Percentiles rank a stretch among this genome's conserved stretches.
phyloP scores from a whole-genome alignment of 2,888 invertebrate genomes.

The Himalopsyche japonica region DNA sequence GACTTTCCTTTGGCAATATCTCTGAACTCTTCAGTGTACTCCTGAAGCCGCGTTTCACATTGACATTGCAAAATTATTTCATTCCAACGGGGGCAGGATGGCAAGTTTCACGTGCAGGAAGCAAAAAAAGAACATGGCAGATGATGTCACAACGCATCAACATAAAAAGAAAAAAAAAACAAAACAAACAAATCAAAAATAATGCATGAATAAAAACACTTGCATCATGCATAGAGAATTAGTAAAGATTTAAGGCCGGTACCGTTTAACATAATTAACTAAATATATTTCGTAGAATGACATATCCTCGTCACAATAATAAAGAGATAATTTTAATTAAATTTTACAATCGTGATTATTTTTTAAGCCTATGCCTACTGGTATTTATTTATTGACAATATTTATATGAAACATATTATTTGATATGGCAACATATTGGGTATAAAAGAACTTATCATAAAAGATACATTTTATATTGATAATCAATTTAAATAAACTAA shows the following conservation, averaged over 20 bases:
- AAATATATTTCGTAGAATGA: too few relatives aligned
- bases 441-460: too few relatives aligned
- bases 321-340: too few relatives aligned
- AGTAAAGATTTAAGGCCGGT: neutral
- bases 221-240: neutral
- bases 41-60: slow-evolving; percentile 58
- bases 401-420: too few relatives aligned
- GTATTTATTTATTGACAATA: too few relatives aligned
- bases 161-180: slow-evolving; percentile 41
- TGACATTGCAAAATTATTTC: neutral
- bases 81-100: slow-evolving; percentile 41
- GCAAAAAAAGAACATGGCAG: slow-evolving; percentile 42
- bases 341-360: too few relatives aligned
- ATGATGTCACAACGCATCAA: slow-evolving; percentile 45
- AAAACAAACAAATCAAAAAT: slow-evolving; percentile 20
- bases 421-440: too few relatives aligned
- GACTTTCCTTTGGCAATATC: slow-evolving; percentile 95
- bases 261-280: too few relatives aligned
- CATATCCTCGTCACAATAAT: too few relatives aligned
- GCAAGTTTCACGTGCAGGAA: slow-evolving; percentile 51
- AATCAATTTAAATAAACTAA: too few relatives aligned
- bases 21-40: slow-evolving; percentile 95
- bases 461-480: too few relatives aligned
- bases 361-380: too few relatives aligned
- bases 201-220: slow-evolving; percentile 14